These are phyloP conservation scores for Bos taurus DNA, from an alignment of 2,113 vertebrate genomes.

Conservation along the genomic window ARS-UCD2.0 NC_037330.1:114207001-114207500, in stretches of 20 bases:
- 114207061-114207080: neutral
- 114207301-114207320: neutral
- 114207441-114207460: constrained; percentile 7
- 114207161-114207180: neutral
- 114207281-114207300: neutral
- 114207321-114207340: fast-evolving
- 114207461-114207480: neutral
- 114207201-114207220: neutral
- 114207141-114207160: neutral
- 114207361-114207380: neutral
- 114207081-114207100: neutral
- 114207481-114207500: constrained; percentile 4
- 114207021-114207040: neutral
- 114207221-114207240: neutral
- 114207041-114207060: neutral
- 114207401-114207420: neutral
- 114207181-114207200: neutral
- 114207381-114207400: fast-evolving
- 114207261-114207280: neutral
- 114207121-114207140: neutral
- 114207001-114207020: neutral
- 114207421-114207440: neutral
- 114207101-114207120: neutral
- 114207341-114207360: neutral
- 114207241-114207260: neutral